Percentiles rank a stretch among this genome's conserved stretches.
phyloP scores from a whole-genome alignment of 2,888 invertebrate genomes.

The Amphimallon solstitiale region DNA sequence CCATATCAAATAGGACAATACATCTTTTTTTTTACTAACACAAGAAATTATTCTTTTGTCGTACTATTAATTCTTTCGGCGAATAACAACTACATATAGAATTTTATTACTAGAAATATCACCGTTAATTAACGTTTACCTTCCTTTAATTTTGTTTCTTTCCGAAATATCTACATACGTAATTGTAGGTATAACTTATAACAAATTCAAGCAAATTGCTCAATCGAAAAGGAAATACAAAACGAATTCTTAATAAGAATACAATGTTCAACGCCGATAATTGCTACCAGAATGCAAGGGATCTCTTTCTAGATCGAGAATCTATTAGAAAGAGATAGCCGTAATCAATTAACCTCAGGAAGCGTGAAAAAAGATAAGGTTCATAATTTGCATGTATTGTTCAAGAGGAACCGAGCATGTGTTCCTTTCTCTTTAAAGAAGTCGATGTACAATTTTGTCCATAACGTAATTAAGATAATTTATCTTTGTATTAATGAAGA shows the following conservation, averaged over 20 bases:
- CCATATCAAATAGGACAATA: too few species aligned
- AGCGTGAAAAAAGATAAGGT: too few species aligned
- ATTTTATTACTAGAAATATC: too few species aligned
- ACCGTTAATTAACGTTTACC: too few species aligned
- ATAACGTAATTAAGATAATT: constrained; percentile 10
- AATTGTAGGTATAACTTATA: too few species aligned
- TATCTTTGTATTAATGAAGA: constrained; percentile 5
- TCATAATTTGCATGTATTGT: constrained; percentile 10
- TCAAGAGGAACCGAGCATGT: background rate
- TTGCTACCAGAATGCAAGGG: background rate
- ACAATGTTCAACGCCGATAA: background rate
- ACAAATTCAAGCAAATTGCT: background rate
- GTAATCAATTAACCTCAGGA: background rate
- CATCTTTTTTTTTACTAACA: too few species aligned
- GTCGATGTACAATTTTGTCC: background rate
- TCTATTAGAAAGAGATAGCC: background rate
- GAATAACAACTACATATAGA: too few species aligned
- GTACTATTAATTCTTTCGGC: too few species aligned
- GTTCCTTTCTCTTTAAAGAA: constrained; percentile 1
- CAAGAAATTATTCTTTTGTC: too few species aligned
- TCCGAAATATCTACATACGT: too few species aligned
- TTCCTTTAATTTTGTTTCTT: too few species aligned
- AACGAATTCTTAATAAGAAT: background rate
- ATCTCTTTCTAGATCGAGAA: background rate
- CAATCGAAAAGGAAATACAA: background rate